Evolutionary conservation across 2,888 invertebrate species (phyloP).

Genomic region (Blera fallax): DNA sequence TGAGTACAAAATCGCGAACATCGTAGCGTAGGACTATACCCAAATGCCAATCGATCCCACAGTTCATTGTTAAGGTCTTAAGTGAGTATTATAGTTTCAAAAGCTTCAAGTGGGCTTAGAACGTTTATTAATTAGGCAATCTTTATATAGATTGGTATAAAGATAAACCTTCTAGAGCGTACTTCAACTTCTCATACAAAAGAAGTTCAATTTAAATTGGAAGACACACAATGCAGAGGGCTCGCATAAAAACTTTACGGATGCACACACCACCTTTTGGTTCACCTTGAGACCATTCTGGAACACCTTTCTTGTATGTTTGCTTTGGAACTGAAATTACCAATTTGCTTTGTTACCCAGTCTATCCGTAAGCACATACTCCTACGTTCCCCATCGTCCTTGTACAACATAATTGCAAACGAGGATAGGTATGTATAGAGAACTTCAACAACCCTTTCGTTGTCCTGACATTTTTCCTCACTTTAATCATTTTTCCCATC

Average conservation of each 20-base stretch:
- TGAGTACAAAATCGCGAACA: no score
- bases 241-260: background rate
- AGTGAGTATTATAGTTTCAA: no score
- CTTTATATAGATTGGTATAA: background rate
- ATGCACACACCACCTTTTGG: background rate
- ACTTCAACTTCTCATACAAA: background rate
- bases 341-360: background rate
- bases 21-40: no score
- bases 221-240: no score
- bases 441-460: conserved; percentile 37
- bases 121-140: no score
- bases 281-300: background rate
- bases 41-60: no score
- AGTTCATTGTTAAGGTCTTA: no score
- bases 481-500: conserved; percentile 68
- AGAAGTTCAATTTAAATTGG: background rate
- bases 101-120: no score
- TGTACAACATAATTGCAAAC: conserved; percentile 55
- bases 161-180: background rate
- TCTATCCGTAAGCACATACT: background rate
- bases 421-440: conserved; percentile 35
- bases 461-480: conserved; percentile 9
- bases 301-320: background rate
- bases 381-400: background rate
- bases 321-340: background rate